Percentiles rank a stretch among this genome's conserved stretches.
phyloP scores from a whole-genome alignment of 2,888 invertebrate genomes.

The Leptinotarsa haldemani region DNA sequence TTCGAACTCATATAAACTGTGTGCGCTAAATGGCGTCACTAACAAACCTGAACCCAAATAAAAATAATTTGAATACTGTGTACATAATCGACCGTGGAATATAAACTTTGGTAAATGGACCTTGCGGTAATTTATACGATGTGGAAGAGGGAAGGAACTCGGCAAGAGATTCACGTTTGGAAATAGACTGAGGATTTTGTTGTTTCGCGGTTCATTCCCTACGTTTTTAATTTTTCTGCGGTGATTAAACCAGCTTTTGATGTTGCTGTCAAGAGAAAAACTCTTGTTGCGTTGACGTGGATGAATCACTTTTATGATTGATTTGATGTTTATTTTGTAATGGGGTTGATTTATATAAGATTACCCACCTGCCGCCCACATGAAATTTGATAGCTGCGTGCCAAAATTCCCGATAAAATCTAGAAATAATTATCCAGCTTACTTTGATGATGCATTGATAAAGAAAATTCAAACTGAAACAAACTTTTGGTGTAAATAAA shows the following conservation, averaged over 20 bases:
- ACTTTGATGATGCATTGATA: no score
- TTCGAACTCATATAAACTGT: constrained; percentile 35
- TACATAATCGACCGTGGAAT: constrained; percentile 62
- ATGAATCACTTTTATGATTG: neutral
- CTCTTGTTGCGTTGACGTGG: neutral
- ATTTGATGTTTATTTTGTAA: neutral
- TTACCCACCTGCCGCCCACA: no score
- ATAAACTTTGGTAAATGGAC: constrained; percentile 59
- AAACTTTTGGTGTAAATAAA: no score
- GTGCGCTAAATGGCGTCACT: constrained; percentile 54
- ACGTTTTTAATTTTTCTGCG: constrained; percentile 11
- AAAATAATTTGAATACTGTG: constrained; percentile 60
- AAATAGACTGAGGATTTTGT: constrained; percentile 36
- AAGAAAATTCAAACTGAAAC: no score
- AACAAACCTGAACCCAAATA: constrained; percentile 57
- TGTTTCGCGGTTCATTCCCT: constrained; percentile 8
- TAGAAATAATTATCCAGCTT: no score
- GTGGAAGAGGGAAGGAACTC: constrained; percentile 37
- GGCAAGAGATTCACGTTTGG: constrained; percentile 14
- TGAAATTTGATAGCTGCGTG: no score
- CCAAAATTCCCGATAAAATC: no score
- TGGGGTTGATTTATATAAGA: no score
- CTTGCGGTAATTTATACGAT: constrained; percentile 56
- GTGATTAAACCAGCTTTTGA: constrained; percentile 5
- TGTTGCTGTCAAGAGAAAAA: neutral